Evolutionary conservation across 2,113 vertebrate genomes (phyloP), one percentile per base, ranked within the genome.

Genomic region (Varanus komodoensis): DNA sequence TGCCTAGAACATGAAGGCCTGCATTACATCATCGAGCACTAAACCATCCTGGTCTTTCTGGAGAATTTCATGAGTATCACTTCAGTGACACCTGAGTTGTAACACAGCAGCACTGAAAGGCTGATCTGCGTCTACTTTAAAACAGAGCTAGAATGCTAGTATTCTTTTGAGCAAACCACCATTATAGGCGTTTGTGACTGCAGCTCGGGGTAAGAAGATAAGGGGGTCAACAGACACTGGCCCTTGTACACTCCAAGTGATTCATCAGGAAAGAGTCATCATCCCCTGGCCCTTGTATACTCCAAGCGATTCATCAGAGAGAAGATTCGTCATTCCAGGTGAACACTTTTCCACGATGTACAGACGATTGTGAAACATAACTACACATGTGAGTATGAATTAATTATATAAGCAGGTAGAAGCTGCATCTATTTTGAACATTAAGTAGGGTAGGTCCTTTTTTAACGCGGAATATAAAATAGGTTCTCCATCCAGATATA

Each of bases 21-120:
- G 95, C 91, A 92, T 92, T 95, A 93, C 85, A 97, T 97, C 95
- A 96, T 68, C 67, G 94, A 95, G 93, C 93, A 96, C 94, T 95
- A 96, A 97, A 94, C 25, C 93, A 95, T 92, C 87, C 92, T 92
- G 88, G 89, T 92, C 87, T 94, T 96, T 96, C 95, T 96, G 94
- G 93, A 97, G 90, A 96, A 95, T 95, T 96, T 96, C 90, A 95
- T 52, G 87, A 67, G 87, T 86, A 34, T 32, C 52, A 19, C 93
- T 96, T 93, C 87, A 93, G 87, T 93, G 93, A 95, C 93, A 95
- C 91, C 84, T 91, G 68, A 64, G 34, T 27, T 74, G 82, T 29
- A 89, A 71, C 4, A 81, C 21, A 81, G 64, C 64, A 88, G 17
- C 52, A 82, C 11, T 74, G 67, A 89, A 82, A 74, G 61, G 29